Percentiles rank a stretch among this genome's conserved stretches.
Conservation (phyloP, 2,797 vertebrate species). For the Sebastes iracundus region DNA sequence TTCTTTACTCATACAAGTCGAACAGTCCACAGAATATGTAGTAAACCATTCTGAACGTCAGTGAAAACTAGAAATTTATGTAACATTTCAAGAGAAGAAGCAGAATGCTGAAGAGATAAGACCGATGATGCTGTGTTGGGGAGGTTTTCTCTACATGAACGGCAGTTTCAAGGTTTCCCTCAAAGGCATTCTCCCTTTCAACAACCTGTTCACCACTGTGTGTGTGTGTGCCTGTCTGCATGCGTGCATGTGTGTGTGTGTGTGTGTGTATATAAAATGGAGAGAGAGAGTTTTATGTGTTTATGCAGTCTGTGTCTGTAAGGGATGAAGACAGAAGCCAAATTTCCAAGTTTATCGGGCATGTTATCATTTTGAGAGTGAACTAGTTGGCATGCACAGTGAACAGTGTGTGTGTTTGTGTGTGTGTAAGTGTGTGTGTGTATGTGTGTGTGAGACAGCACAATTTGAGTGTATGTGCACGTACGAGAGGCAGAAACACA, state of each 20-base stretch:
- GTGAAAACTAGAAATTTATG: neutral
- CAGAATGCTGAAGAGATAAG: neutral
- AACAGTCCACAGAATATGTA: neutral
- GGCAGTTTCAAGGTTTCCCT: conserved; percentile 34
- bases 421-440: neutral
- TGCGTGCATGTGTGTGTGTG: neutral
- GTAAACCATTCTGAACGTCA: neutral
- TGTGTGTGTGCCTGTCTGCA: neutral
- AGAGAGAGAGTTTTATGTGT: neutral
- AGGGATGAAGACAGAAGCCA: neutral
- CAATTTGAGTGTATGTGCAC: neutral
- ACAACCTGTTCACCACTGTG: neutral
- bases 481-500: neutral
- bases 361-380: neutral
- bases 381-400: neutral
- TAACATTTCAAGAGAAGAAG: neutral
- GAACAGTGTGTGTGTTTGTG: neutral
- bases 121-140: neutral
- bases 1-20: neutral
- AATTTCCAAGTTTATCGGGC: neutral
- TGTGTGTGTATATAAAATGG: neutral
- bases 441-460: neutral
- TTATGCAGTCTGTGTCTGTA: neutral
- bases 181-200: neutral
- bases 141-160: conserved; percentile 5